A percentile compares a stretch with the other conserved stretches of the same genome.
phyloP scores from a whole-genome alignment of 2,797 vertebrate genomes.

The Anguilla megastoma region DNA sequence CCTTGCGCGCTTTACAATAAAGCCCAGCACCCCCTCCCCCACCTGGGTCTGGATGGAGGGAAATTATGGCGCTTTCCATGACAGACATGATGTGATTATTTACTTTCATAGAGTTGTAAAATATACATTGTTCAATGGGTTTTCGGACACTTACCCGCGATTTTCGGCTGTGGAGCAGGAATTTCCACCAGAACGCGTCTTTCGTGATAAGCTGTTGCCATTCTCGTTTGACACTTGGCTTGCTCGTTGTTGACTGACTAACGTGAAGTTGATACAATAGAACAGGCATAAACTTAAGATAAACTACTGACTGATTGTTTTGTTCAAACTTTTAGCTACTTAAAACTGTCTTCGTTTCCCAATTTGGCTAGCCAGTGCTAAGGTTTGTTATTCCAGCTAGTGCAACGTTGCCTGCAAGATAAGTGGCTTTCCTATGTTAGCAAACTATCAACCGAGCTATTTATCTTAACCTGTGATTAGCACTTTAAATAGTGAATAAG shows the following conservation, averaged over 20 bases:
- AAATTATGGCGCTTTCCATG: slow-evolving; percentile 9
- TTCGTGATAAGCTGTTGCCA: slow-evolving; percentile 63
- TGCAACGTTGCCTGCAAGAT: not conserved
- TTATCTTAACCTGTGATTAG: not conserved
- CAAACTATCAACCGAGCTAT: not conserved
- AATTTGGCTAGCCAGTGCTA: not conserved
- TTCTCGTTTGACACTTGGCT: slow-evolving; percentile 46
- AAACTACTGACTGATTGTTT: not conserved
- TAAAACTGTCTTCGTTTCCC: not conserved
- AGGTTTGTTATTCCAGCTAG: too few relatives aligned
- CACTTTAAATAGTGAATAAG: not conserved
- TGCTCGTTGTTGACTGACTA: slow-evolving; percentile 49
- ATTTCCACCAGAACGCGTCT: slow-evolving; percentile 71
- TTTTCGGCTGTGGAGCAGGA: slow-evolving; percentile 71
- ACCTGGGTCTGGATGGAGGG: slow-evolving; percentile 18
- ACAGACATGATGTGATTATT: not conserved
- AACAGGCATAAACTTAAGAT: not conserved
- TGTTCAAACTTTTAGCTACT: not conserved
- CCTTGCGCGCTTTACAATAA: not conserved
- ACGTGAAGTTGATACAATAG: not conserved
- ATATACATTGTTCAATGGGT: not conserved
- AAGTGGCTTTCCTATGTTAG: not conserved
- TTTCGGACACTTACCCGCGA: slow-evolving; percentile 58
- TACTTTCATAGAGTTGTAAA: not conserved
- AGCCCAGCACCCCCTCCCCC: slow-evolving; percentile 9